Percentiles rank a stretch among this genome's conserved stretches.
Conservation (phyloP, 1,140 invertebrate species). For the Nasonia vitripennis region DNA sequence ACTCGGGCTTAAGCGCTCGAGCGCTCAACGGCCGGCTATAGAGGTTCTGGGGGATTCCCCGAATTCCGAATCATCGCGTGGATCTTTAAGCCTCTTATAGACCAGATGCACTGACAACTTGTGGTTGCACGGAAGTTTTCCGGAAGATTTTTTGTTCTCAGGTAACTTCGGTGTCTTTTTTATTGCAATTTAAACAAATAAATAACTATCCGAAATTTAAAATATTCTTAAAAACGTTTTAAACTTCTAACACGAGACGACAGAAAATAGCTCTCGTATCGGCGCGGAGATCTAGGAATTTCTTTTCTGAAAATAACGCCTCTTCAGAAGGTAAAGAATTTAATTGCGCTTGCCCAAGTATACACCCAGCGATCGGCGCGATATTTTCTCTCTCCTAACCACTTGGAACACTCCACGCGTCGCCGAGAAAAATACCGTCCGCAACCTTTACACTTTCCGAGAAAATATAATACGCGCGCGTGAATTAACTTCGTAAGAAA, state of each 20-base stretch:
- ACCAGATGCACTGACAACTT: neutral
- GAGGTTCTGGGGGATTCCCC: constrained; percentile 10
- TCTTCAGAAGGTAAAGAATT: neutral
- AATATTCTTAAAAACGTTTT: no score
- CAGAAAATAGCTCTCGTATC: neutral
- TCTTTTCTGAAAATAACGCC: neutral
- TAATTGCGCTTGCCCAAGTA: neutral
- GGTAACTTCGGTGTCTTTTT: no score
- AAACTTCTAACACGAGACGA: no score
- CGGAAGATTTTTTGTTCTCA: neutral
- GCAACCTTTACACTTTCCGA: neutral
- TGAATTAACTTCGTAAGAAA: neutral
- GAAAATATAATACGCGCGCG: constrained; percentile 1
- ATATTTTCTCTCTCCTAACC: neutral
- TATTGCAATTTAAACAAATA: no score
- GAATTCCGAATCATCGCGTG: neutral
- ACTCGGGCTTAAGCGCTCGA: neutral
- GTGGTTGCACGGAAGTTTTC: neutral
- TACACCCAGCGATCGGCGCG: neutral
- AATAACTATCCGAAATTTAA: no score
- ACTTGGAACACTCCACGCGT: neutral
- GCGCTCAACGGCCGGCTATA: neutral
- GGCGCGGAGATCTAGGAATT: neutral
- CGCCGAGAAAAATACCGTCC: neutral
- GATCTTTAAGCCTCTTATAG: constrained; percentile 12